Evolutionary conservation across 2,113 vertebrate genomes (phyloP).

Genomic region (Dolichotis patagonum): DNA sequence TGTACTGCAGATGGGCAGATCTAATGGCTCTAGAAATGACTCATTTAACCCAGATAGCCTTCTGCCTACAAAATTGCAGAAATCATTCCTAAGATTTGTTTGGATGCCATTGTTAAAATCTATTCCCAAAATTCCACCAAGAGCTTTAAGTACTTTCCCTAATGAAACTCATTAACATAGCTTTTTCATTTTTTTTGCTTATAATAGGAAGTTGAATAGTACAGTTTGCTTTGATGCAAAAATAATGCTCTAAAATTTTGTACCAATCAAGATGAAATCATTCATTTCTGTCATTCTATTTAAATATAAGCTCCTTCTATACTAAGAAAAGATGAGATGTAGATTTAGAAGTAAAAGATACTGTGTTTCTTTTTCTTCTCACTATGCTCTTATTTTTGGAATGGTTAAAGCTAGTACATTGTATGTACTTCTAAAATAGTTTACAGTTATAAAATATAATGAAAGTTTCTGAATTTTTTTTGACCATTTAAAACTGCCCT

Average conservation of each 20-base stretch:
- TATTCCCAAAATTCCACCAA: conserved; percentile 29
- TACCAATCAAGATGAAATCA: neutral
- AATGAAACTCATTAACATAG: conserved; percentile 56
- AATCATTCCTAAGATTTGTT: conserved; percentile 41
- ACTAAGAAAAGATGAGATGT: conserved; percentile 39
- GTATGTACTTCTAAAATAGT: conserved; percentile 28
- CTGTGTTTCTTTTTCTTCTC: neutral
- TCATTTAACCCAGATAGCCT: conserved; percentile 37
- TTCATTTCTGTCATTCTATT: conserved; percentile 54
- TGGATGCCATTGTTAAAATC: conserved; percentile 21
- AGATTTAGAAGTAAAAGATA: conserved; percentile 15
- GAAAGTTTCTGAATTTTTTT: conserved; percentile 40
- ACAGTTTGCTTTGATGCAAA: conserved; percentile 21
- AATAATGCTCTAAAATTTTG: conserved; percentile 54
- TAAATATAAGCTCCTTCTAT: conserved; percentile 2
- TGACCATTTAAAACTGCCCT: conserved; percentile 27
- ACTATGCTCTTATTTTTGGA: neutral
- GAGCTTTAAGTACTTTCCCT: conserved; percentile 45
- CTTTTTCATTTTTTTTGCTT: conserved; percentile 40
- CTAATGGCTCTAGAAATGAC: conserved; percentile 24
- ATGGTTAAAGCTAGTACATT: neutral
- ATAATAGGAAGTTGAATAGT: neutral
- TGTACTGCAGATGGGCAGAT: neutral
- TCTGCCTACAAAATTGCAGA: conserved; percentile 37
- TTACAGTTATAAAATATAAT: conserved; percentile 47